Evolutionary conservation across 2,113 vertebrate genomes (phyloP), one percentile per base, ranked within the genome.

Genomic region (Rhombomys opimus): DNA sequence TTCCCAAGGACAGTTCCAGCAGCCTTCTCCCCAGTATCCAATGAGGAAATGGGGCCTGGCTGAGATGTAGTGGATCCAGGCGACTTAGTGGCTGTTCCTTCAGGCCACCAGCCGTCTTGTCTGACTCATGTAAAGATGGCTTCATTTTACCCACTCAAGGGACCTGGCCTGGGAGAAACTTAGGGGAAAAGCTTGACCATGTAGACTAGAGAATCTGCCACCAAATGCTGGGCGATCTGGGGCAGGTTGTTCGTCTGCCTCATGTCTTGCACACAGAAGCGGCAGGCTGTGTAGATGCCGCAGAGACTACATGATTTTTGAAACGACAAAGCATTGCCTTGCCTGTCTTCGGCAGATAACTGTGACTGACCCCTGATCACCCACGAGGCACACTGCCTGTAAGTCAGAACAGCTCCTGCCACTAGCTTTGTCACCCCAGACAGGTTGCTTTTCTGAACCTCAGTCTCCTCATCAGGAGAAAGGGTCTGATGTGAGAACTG

Each of bases 401-500:
- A 8, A 10, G 30, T 54, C 9, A 63, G 80, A 61, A 38, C 25
- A 25, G 63, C 73, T 87, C 50, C 32, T 41, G 23, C 17, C 63
- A 11, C 20, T 92, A 63, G 35, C 50, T 77, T 25, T 22, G 20
- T 67, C 81, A 80, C 46, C 17, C 7, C 63, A 7, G 85, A 32
- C 27, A 54, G 76, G 52, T 3, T 70, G 38, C 1, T 94, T 87
- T 52, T 82, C 46, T 65, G 0, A 50, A 50, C 7, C 59, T 91
- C 57, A 11, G 9, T 63, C 90, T 97, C 65, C 14, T 81, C 67
- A 17, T 72, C 65, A 46, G 2, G 57, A 77, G 90, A 95, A 95
- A 13, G 61, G 46, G 12, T 35, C 52, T 41, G 3, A 32, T 38
- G 32, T 38, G 59, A 35, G 30, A 84, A 30, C 73, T 17, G 7